Base-by-base conservation (phyloP, 2,797 vertebrate genomes). In the Intellagama lesueurii region DNA sequence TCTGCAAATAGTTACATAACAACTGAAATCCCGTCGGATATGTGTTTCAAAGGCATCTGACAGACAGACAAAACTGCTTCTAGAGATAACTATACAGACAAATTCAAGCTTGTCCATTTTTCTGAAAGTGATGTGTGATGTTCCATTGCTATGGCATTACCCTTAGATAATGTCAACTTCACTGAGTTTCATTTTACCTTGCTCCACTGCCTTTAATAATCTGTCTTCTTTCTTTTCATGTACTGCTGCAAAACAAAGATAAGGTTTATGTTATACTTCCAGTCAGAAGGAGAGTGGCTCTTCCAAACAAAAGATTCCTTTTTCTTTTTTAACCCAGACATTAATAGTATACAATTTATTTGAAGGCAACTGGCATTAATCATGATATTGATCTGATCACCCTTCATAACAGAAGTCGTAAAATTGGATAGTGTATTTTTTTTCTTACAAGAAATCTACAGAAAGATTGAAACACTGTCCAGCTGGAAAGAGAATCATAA, bases 131-230 rank as follows among this genome's bases (percentile, higher is more conserved):
- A 91, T 75, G 28, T 70, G 40, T 49, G 17, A 84, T 89, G 81
- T 73, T 90, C 93, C 89, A 90, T 77, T 69, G 6, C n/a, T 83
- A 16, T 82, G 86, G 4, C 80, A 79, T 44, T 94, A 73, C 88
- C 60, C 95, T 95, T 94, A 96, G 88, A 94, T 79, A 94, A 91
- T 0, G 1, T 79, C 88, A 94, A 76, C 2, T 64, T 47, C 66
- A 52, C 94, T 95, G 92, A 88, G 60, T 91, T 95, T 90, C 86
- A 95, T 94, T 95, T 96, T 97, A 98, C 98, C 98, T 97, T 97
- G 91, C 89, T 95, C 95, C 88, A 94, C 73, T 90, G 94, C 66
- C 93, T 96, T 97, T 8, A 28, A 83, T 87, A 92, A 30, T 94
- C 97, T 98, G 91, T 96, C 95, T 89, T 97, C 95, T 90, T 96